Conservation (phyloP, 2,113 vertebrate species). For the Datnioides undecimradiatus region DNA sequence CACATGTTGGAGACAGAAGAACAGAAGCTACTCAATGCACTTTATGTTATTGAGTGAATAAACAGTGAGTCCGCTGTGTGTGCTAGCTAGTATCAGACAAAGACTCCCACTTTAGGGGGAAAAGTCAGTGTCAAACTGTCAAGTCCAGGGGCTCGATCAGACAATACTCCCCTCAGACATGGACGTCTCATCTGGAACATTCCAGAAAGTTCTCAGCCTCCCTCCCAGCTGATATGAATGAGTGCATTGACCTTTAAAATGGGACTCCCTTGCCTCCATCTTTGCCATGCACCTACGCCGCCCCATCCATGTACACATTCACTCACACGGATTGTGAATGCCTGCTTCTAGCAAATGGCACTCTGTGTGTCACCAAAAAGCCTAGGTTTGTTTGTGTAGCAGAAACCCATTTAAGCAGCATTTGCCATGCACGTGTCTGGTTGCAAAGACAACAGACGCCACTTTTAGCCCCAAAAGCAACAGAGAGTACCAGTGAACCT, state of each 20-base stretch:
- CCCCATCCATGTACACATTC: not conserved
- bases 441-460: conserved; percentile 38
- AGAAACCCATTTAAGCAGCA: conserved; percentile 9
- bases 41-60: conserved; percentile 16
- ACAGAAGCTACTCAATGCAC: conserved; percentile 13
- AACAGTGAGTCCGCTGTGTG: conserved; percentile 54
- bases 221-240: conserved; percentile 67
- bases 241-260: conserved; percentile 72
- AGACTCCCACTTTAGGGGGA: conserved; percentile 49
- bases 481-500: conserved; percentile 13
- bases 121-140: conserved; percentile 64
- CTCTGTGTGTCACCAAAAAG: conserved; percentile 11
- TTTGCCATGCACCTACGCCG: conserved; percentile 14
- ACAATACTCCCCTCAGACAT: conserved; percentile 72
- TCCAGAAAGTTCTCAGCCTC: conserved; percentile 68
- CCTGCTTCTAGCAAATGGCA: not conserved
- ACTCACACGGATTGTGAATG: not conserved
- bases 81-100: conserved; percentile 30
- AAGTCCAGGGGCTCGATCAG: conserved; percentile 42
- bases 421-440: not conserved
- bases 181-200: conserved; percentile 73
- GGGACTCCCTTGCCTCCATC: conserved; percentile 21
- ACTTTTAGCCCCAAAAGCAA: conserved; percentile 4
- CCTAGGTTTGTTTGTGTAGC: conserved; percentile 30
- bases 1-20: conserved; percentile 37